Conservation (phyloP, 2,888 invertebrate genomes). For the Lasioglossum calceatum region DNA sequence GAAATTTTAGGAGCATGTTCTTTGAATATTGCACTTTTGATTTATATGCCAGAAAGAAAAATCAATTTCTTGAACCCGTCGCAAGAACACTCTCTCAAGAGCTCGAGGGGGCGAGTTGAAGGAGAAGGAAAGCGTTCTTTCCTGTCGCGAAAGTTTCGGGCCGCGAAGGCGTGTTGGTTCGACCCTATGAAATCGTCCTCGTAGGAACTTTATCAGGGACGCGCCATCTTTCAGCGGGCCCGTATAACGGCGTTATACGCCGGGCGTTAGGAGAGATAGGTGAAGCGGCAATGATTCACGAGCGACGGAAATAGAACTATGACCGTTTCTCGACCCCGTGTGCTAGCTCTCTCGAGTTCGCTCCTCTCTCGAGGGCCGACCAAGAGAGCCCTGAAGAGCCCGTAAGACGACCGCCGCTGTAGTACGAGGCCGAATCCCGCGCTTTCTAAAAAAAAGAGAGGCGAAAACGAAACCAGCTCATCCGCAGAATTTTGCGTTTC, state of each 20-base stretch:
- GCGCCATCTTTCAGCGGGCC: slow-evolving; percentile 50
- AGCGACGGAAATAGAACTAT: slow-evolving; percentile 82
- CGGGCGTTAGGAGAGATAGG: slow-evolving; percentile 74
- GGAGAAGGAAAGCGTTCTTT: slow-evolving; percentile 17
- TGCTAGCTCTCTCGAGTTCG: slow-evolving; percentile 70
- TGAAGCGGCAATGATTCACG: slow-evolving; percentile 82
- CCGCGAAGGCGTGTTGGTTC: not conserved
- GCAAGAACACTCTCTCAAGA: not conserved
- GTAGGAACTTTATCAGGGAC: slow-evolving; percentile 47
- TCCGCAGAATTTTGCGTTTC: not conserved
- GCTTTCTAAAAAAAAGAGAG: slow-evolving; percentile 31
- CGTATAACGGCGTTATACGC: slow-evolving; percentile 49
- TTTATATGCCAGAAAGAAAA: not conserved
- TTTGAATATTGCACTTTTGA: not conserved
- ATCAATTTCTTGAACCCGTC: not conserved
- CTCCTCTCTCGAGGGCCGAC: slow-evolving; percentile 66
- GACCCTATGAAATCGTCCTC: slow-evolving; percentile 36
- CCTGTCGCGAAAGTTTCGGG: slow-evolving; percentile 36
- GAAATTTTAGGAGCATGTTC: not conserved
- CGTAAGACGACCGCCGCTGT: slow-evolving; percentile 60
- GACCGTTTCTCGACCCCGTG: slow-evolving; percentile 72
- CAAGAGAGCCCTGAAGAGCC: slow-evolving; percentile 67
- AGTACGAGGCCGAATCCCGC: slow-evolving; percentile 59
- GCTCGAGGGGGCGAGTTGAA: not conserved
- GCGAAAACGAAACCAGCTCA: not conserved